Base-by-base conservation (phyloP, 2,888 invertebrate genomes). In the Pelosia muscerda region DNA sequence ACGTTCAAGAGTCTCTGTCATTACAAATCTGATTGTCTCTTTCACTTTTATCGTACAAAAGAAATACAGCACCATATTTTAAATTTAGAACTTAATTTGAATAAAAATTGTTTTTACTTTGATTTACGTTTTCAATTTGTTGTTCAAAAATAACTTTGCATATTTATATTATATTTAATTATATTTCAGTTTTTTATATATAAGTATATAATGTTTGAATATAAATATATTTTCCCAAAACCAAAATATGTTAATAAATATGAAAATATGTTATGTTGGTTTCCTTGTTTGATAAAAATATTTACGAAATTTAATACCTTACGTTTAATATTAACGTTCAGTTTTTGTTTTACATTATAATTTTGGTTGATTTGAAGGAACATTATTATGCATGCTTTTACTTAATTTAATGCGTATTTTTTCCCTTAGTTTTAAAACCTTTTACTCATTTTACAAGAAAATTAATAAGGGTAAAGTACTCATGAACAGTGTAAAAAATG, bases 21-120 rank as follows among this genome's bases (percentile, higher is more conserved):
- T 80, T 79, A 78, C 58, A 58, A 59, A 42, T 66, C 66, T 72
- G 77, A 81, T 74, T 69, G 75, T 70, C n/a, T 71, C 66, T 69
- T 81, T 80, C 26, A 72, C 49, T 74, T 75, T 77, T 69, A 78
- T 66, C 49, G 13, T 25, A 34, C 11, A 31, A 53, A 54, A 60
- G 31, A 54, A 54, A 10, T 9, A 49, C n/a, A 28, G 42, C 23
- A 13, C 6, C 25, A 55, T 25, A 25, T 25, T 25, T 55, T 23
- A 55, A 55, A 55, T 25, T 49, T 26, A 55, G 25, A 23, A 13
- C 23, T 25, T 55, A 25, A 55, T 25, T 55, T 55, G 11, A 25
- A 26, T 25, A 55, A 55, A 23, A 55, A 15, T 26, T 55, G 22
- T 23, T 23, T 22, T 25, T 55, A 25, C 13, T 25, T 55, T 13